phyloP scores from a whole-genome alignment of 35 echinoderm and acorn worm genomes.

The Apostichopus japonicus region DNA sequence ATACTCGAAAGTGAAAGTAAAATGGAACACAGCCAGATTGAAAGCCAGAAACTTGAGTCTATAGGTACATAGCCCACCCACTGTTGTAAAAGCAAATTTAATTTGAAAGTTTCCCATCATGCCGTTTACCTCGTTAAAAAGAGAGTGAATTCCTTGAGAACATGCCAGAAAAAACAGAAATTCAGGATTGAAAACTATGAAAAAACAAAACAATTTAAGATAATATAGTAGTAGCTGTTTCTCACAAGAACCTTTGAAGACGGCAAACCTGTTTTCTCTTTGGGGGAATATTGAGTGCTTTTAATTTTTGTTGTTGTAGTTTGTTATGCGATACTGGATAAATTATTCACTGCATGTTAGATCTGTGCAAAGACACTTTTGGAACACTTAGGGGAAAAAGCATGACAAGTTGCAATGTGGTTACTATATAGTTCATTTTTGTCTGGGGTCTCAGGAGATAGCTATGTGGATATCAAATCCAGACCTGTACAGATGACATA shows the following conservation, averaged over 20 bases:
- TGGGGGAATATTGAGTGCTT: background rate
- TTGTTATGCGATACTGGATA: background rate
- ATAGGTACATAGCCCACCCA: background rate
- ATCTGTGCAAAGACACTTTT: background rate
- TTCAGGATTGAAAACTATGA: background rate
- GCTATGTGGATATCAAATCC: too few relatives aligned
- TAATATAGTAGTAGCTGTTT: too few relatives aligned
- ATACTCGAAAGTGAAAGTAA: background rate
- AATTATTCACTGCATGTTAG: background rate
- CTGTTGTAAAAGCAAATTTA: background rate
- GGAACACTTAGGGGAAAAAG: too few relatives aligned
- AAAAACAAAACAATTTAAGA: too few relatives aligned
- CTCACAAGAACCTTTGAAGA: background rate
- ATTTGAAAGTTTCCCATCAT: background rate
- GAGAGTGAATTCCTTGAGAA: background rate
- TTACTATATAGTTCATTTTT: too few relatives aligned
- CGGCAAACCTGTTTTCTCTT: background rate
- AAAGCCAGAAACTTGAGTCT: background rate
- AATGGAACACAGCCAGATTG: background rate
- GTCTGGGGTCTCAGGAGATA: too few relatives aligned
- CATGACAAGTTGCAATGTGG: too few relatives aligned
- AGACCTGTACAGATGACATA: too few relatives aligned
- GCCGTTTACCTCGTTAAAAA: too few relatives aligned
- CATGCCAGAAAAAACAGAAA: background rate
- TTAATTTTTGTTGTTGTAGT: background rate